These are phyloP conservation scores for Tetheella fluctuosa DNA, from an alignment of 2,888 invertebrate species.

Conservation along the genomic window DNA sequence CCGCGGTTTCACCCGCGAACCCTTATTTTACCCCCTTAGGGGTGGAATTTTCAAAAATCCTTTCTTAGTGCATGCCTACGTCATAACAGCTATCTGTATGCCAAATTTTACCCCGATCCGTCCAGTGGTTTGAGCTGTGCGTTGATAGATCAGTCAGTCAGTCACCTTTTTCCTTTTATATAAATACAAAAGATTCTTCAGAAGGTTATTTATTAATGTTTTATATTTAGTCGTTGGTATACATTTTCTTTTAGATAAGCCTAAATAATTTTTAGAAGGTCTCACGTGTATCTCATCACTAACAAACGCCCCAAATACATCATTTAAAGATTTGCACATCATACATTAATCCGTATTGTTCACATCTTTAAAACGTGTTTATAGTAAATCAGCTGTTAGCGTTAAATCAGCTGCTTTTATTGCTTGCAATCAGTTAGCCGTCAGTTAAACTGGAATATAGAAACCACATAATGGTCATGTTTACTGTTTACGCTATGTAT, in stretches of 20 bases:
- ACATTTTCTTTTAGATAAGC: neutral
- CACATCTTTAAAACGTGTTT: constrained; percentile 23
- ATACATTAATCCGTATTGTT: constrained; percentile 11
- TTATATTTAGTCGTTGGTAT: no score
- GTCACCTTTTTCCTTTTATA: no score
- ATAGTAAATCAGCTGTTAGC: constrained; percentile 53
- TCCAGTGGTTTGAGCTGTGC: no score
- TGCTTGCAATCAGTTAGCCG: constrained; percentile 50
- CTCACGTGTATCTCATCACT: neutral
- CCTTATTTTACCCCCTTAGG: no score
- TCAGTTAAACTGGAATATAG: constrained; percentile 44
- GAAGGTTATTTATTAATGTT: no score
- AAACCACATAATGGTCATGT: constrained; percentile 51
- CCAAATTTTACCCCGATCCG: no score
- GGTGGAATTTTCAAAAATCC: no score
- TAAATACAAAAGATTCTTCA: no score
- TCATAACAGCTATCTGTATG: no score
- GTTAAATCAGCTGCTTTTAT: constrained; percentile 60
- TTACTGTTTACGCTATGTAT: constrained; percentile 35
- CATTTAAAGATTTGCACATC: constrained; percentile 7
- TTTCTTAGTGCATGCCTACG: no score
- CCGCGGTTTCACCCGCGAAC: no score
- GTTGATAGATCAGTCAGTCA: no score
- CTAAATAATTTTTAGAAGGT: neutral
- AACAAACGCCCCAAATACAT: neutral